Evolutionary conservation across 2,113 vertebrate genomes (phyloP).

Genomic region (Rhizomys pruinosus): DNA sequence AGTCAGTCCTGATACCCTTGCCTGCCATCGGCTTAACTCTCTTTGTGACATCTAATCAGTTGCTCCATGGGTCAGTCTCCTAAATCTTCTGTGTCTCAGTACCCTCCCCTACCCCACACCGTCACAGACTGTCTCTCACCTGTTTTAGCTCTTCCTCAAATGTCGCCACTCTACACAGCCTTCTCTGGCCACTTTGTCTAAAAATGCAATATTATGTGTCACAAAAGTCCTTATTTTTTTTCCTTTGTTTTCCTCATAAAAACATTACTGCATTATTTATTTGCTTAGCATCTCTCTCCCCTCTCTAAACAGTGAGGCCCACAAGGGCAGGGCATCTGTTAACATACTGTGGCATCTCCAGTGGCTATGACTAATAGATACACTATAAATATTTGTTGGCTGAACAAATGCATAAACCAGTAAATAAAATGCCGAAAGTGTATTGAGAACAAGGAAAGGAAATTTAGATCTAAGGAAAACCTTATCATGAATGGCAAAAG

Average conservation of each 20-base stretch:
- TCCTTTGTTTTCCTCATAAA: background rate
- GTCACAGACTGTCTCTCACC: background rate
- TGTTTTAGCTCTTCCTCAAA: too few species aligned
- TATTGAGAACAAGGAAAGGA: conserved; percentile 18
- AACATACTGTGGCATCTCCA: background rate
- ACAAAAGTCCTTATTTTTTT: background rate
- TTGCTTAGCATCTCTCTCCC: background rate
- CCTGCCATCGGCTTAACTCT: background rate
- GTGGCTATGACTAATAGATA: background rate
- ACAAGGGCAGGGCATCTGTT: background rate
- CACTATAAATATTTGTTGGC: background rate
- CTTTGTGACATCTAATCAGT: background rate
- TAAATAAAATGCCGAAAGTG: background rate
- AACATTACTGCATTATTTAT: background rate
- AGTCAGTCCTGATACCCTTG: background rate
- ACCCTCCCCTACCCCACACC: background rate
- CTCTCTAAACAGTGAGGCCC: background rate
- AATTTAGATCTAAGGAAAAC: conserved; percentile 27
- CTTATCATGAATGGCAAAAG: conserved; percentile 7
- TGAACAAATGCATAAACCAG: background rate
- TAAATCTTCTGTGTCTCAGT: background rate
- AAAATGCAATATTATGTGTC: background rate
- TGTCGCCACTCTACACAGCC: background rate
- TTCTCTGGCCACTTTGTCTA: background rate
- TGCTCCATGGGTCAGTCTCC: background rate